These are phyloP conservation scores for Sarcophaga rosellei DNA, from an alignment of 2,888 invertebrate species.

Conservation along the genomic window DNA sequence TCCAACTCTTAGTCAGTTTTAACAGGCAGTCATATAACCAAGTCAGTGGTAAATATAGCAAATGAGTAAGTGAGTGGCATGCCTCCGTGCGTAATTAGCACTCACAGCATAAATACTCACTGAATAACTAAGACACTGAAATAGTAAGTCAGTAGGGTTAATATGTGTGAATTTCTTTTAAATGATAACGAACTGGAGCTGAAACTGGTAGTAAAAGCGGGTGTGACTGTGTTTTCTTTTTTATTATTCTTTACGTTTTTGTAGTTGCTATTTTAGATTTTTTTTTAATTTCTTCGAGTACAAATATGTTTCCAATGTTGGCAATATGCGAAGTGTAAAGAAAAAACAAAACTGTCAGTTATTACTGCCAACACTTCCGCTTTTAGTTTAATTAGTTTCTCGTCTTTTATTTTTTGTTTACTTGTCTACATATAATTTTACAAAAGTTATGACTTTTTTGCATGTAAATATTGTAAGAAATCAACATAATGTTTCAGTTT, in stretches of 20 bases:
- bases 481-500: neutral
- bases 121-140: slow-evolving; percentile 29
- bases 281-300: neutral
- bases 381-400: slow-evolving; percentile 57
- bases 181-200: neutral
- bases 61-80: neutral
- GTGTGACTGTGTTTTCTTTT: neutral
- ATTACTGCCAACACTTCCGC: slow-evolving; percentile 40
- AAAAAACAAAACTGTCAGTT: slow-evolving; percentile 7
- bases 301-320: slow-evolving; percentile 11
- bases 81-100: slow-evolving; percentile 53
- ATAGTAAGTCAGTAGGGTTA: neutral
- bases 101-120: slow-evolving; percentile 3
- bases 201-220: too few relatives aligned
- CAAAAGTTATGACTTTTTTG: slow-evolving; percentile 34
- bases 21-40: neutral
- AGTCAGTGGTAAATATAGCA: neutral
- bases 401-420: neutral
- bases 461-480: slow-evolving; percentile 7
- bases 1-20: neutral
- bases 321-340: slow-evolving; percentile 22
- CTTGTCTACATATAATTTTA: neutral
- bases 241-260: neutral
- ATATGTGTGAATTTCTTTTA: neutral
- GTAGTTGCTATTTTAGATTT: neutral